Percentiles rank a stretch among this genome's conserved stretches.
Evolutionary conservation across 2,888 invertebrate genomes (phyloP).

Genomic region (Sipha maydis): DNA sequence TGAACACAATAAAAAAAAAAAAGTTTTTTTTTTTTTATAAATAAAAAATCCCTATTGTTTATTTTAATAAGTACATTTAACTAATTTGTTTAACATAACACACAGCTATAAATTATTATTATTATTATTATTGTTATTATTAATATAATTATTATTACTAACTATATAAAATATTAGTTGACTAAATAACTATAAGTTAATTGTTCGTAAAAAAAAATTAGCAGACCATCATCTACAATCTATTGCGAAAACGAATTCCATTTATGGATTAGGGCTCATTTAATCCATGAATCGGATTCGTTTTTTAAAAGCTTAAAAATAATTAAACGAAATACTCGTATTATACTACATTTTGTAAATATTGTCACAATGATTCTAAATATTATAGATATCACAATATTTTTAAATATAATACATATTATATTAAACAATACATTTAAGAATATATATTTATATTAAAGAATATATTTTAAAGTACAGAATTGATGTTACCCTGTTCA

Average conservation of each 20-base stretch:
- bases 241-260: slow-evolving; percentile 49
- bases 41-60: slow-evolving; percentile 49
- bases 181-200: neutral
- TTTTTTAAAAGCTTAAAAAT: slow-evolving; percentile 40
- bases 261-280: slow-evolving; percentile 58
- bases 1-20: neutral
- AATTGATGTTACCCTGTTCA: slow-evolving; percentile 59
- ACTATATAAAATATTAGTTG: neutral
- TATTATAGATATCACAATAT: slow-evolving; percentile 54
- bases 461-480: slow-evolving; percentile 53
- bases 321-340: slow-evolving; percentile 40
- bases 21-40: slow-evolving; percentile 14
- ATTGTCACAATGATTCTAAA: slow-evolving; percentile 59
- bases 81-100: neutral
- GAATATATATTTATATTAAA: slow-evolving; percentile 29
- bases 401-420: slow-evolving; percentile 18
- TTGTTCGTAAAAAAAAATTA: neutral
- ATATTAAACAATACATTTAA: slow-evolving; percentile 24
- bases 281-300: slow-evolving; percentile 59
- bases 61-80: slow-evolving; percentile 43
- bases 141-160: neutral
- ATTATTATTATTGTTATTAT: neutral
- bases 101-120: neutral
- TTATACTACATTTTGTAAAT: slow-evolving; percentile 42
- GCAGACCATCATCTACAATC: neutral